These are phyloP conservation scores for Bubo scandiacus DNA, from an alignment of 2,113 vertebrate genomes.

Conservation along the genomic window DNA sequence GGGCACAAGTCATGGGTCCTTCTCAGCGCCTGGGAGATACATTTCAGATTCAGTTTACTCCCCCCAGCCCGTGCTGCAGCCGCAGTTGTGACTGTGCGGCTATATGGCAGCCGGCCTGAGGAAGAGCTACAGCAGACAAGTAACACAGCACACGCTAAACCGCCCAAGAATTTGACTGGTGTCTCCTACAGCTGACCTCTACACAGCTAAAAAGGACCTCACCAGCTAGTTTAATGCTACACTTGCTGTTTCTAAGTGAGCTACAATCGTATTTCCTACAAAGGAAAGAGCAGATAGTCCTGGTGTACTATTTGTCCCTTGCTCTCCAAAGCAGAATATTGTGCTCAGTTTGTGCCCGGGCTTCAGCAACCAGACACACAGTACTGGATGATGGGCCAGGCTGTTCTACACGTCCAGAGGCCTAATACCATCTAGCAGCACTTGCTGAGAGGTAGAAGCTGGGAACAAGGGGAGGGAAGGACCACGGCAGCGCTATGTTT, in stretches of 20 bases:
- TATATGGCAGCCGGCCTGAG: neutral
- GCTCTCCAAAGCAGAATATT: neutral
- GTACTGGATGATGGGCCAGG: neutral
- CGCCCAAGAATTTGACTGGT: neutral
- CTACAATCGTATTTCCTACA: neutral
- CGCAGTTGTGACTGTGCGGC: neutral
- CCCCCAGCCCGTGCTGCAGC: rapidly evolving
- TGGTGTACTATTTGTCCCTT: neutral
- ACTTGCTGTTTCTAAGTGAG: neutral
- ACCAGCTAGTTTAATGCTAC: neutral
- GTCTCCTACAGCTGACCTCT: neutral
- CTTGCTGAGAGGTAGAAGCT: rapidly evolving
- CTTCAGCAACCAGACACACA: neutral
- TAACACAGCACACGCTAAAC: rapidly evolving
- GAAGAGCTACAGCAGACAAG: neutral
- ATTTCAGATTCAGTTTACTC: neutral
- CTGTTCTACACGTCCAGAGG: neutral
- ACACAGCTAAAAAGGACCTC: neutral
- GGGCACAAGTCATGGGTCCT: neutral
- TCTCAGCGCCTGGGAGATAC: neutral
- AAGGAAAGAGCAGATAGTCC: neutral
- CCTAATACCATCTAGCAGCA: neutral
- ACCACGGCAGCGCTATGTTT: neutral
- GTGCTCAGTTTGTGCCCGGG: neutral
- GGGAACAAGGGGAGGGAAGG: neutral